Evolutionary conservation across 2,888 invertebrate species (phyloP).

Genomic region (Chalcis sispes): DNA sequence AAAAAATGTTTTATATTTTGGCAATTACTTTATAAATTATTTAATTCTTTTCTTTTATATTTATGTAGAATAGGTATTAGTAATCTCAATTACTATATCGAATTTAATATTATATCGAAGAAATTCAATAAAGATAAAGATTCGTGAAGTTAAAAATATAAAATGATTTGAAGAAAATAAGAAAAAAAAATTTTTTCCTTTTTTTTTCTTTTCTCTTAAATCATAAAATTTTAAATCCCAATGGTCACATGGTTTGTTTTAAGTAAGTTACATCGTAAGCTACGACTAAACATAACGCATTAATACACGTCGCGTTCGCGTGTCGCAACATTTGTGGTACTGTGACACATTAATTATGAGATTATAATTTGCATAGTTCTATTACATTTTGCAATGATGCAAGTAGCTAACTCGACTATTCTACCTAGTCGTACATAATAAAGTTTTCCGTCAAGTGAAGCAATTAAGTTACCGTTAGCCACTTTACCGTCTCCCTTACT

Average conservation of each 20-base stretch:
- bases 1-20: too few relatives aligned
- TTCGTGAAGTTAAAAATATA: background rate
- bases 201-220: too few relatives aligned
- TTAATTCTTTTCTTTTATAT: too few relatives aligned
- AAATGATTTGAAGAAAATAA: background rate
- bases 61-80: too few relatives aligned
- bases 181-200: too few relatives aligned
- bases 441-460: background rate
- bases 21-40: too few relatives aligned
- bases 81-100: too few relatives aligned
- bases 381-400: constrained; percentile 4
- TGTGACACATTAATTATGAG: constrained; percentile 16
- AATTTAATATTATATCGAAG: background rate
- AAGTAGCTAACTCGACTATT: constrained; percentile 13
- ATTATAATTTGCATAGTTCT: constrained; percentile 28
- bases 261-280: background rate
- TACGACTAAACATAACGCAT: background rate
- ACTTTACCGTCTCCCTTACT: background rate
- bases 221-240: too few relatives aligned
- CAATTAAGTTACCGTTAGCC: constrained; percentile 22
- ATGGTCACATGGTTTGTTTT: background rate
- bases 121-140: background rate
- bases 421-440: background rate
- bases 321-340: background rate
- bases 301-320: background rate